Evolutionary conservation across 2,113 vertebrate genomes (phyloP), one percentile per base, ranked within the genome.

Genomic region (Sinocyclocheilus grahami): DNA sequence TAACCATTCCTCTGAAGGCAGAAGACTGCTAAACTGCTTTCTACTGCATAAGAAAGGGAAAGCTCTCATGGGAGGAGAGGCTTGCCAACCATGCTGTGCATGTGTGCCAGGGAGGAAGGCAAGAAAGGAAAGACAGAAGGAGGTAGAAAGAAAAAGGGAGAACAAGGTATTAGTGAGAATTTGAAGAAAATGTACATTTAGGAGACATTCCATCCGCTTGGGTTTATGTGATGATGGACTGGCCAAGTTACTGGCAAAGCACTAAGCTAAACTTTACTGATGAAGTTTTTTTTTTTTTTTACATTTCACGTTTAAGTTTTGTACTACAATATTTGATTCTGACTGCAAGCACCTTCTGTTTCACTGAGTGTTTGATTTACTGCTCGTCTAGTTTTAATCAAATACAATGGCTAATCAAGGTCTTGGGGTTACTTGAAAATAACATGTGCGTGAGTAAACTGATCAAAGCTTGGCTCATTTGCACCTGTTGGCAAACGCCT

Each of bases 1-100:
- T 60, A 62, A 33, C 51, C 30, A 72, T 71, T 71, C 20, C 24
- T 72, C 77, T 71, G 14, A 72, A 27, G 67, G 27, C 82, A 84
- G 22, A 22, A 84, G 81, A 71, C 20, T 53, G 65, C 48, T 83
- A n/a, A 74, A 75, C 53, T 42, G 69, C 69, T n/a, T 53, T 83
- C 48, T 69, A 51, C 16, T 4, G 65, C 81, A 83, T 60, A 58
- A 83, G 81, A 71, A 48, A 83, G 20, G 14, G 24, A 79, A 77
- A 42, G 65, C 63, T 80, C 77, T 60, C 33, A 39, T 51, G 79
- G 60, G 85, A 76, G 48, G 37, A 46, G 12, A 62, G 53, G 13
- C 30, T 20, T 74, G 69, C 20, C 69, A 58, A 51, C 48, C 69
- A 71, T 27, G 22, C 37, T 62, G 42, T 27, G 71, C 8, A 1